Evolutionary conservation across 2,797 vertebrate genomes (phyloP), one percentile per base, ranked within the genome.

Genomic region (Thunnus albacares): DNA sequence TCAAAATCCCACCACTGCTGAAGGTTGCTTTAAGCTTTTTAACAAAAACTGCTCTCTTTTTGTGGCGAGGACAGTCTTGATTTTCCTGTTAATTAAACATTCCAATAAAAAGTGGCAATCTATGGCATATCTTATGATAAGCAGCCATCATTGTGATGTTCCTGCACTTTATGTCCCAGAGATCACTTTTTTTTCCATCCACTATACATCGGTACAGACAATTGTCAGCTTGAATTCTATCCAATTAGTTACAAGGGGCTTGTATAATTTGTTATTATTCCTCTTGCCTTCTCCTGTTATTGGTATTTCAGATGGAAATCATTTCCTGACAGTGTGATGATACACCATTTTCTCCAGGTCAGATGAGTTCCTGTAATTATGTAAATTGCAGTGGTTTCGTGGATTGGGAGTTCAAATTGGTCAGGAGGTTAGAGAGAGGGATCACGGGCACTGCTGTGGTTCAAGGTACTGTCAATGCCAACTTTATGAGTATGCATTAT

Each of bases 331-430:
- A 85, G 59, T 43, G 61, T 75, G 81, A 71, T 82, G 87, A 87
- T 83, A 76, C 75, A 76, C 75, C 74, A 75, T 90, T 89, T 49
- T 83, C 80, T 58, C 63, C 52, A 65, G 86, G 89, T 90, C 87
- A 83, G 62, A 71, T 5, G 71, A 78, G 83, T 72, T 86, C 77
- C 73, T 89, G 87, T 87, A 85, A 93, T 93, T 93, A 93, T 92
- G 91, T 72, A 92, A 90, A 94, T 93, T 51, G 58, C 38, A 6
- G 3, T 30, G 68, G 75, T 49, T 73, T 53, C 9, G 1, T 43
- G 52, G 71, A 71, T 8, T 77, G 30, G 12, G 45, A 79, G 69
- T 80, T 85, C 70, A 85, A 15, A 28, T n/a, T 49, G 75, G 85
- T 80, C 75, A 79, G 58, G 51, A 84, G 84, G 85, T 74, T 59